Percentiles rank a stretch among this genome's conserved stretches.
Evolutionary conservation across 2,797 vertebrate species (phyloP).

Genomic region (Percopsis omiscomaycus): DNA sequence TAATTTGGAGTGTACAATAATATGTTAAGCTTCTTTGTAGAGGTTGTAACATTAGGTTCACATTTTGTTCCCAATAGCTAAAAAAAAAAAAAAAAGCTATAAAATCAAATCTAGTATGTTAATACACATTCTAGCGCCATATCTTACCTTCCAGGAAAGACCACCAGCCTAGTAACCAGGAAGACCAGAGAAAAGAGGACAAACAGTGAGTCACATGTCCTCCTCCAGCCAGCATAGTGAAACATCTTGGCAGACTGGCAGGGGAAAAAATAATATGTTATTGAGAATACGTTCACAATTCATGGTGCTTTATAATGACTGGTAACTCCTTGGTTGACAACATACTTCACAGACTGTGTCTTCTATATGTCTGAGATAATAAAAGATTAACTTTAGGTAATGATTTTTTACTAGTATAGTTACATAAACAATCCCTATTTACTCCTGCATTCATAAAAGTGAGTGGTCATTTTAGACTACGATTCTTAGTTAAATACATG

Average conservation of each 20-base stretch:
- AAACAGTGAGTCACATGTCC: constrained; percentile 82
- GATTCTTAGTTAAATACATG: too few relatives aligned
- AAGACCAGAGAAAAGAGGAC: constrained; percentile 84
- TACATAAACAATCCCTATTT: too few relatives aligned
- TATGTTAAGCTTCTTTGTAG: too few relatives aligned
- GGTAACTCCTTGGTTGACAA: neutral
- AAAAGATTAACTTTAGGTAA: too few relatives aligned
- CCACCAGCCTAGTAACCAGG: constrained; percentile 82
- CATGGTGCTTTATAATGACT: neutral
- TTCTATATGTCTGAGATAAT: too few relatives aligned
- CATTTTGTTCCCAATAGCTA: neutral
- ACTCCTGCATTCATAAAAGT: too few relatives aligned
- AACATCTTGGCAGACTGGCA: constrained; percentile 87
- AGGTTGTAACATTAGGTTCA: neutral
- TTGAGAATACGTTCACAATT: neutral
- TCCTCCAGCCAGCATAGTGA: constrained; percentile 86
- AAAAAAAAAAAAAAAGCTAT: too few relatives aligned
- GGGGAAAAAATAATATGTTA: constrained; percentile 15
- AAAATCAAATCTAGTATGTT: too few relatives aligned
- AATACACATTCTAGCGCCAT: neutral
- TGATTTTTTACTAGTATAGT: too few relatives aligned
- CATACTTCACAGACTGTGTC: too few relatives aligned
- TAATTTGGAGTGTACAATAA: neutral
- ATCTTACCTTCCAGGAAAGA: constrained; percentile 85
- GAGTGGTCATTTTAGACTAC: too few relatives aligned